These are phyloP conservation scores for Nemurella pictetii DNA, from an alignment of 2,888 invertebrate species.

Conservation along the genomic window DNA sequence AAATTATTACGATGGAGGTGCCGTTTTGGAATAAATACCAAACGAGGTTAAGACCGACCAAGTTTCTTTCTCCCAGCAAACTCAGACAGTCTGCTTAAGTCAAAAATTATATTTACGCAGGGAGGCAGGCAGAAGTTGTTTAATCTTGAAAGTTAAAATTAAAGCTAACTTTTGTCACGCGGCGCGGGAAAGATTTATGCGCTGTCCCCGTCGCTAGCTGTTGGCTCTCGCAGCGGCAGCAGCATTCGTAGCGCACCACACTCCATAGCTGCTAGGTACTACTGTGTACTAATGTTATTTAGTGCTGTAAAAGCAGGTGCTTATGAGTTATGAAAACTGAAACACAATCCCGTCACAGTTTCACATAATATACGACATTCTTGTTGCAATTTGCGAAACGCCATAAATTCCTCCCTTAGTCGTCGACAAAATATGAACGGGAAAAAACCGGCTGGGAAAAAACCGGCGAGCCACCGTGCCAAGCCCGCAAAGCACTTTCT, in stretches of 20 bases:
- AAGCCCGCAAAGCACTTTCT: background rate
- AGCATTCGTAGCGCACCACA: background rate
- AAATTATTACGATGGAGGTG: conserved; percentile 13
- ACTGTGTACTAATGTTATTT: background rate
- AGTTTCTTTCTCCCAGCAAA: background rate
- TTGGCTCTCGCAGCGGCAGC: background rate
- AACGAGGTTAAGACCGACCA: no score
- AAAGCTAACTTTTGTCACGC: background rate
- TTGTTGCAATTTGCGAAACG: conserved; percentile 3
- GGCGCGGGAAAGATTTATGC: background rate
- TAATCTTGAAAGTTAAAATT: background rate
- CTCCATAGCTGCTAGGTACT: background rate
- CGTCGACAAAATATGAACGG: background rate
- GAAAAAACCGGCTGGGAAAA: background rate
- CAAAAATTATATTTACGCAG: background rate
- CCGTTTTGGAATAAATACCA: background rate
- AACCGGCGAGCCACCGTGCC: background rate
- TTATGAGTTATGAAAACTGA: conserved; percentile 5
- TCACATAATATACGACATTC: conserved; percentile 10
- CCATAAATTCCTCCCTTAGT: background rate
- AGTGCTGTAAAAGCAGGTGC: conserved; percentile 18
- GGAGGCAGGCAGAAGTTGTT: background rate
- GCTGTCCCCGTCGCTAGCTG: background rate
- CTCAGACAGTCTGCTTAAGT: background rate
- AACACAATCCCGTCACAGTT: background rate